phyloP scores from a whole-genome alignment of 2,797 vertebrate species.

The Acanthornis magna region DNA sequence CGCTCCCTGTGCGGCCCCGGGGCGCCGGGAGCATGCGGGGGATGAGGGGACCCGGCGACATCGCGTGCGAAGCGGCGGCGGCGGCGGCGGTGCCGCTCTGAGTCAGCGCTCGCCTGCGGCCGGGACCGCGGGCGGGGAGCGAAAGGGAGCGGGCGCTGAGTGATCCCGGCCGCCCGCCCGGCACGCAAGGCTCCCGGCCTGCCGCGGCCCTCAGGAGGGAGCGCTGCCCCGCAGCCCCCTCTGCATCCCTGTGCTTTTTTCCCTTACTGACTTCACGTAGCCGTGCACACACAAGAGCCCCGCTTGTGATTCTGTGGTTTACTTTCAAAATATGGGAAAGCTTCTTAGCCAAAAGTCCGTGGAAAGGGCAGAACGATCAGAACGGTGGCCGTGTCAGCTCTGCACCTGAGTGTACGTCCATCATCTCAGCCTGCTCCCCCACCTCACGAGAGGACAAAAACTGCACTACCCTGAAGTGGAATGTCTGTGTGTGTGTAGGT shows the following conservation, averaged over 20 bases:
- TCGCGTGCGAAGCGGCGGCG: conserved; percentile 43
- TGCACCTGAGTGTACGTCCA: accelerated
- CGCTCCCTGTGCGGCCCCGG: not conserved
- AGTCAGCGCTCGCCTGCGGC: conserved; percentile 8
- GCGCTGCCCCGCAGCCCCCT: not conserved
- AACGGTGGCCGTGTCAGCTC: not conserved
- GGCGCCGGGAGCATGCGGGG: not conserved
- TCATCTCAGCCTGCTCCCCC: not conserved
- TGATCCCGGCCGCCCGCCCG: not conserved
- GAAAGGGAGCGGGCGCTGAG: not conserved
- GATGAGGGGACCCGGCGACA: not conserved
- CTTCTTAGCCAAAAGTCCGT: not conserved
- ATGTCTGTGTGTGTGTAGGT: too few relatives aligned
- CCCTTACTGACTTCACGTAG: accelerated
- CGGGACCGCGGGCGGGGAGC: not conserved
- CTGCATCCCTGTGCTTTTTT: accelerated
- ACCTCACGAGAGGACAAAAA: not conserved
- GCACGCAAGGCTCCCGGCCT: conserved; percentile 10
- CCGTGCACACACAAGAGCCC: accelerated
- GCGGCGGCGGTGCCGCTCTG: conserved; percentile 5
- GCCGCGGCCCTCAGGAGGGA: not conserved
- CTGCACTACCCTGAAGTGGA: not conserved
- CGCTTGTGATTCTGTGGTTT: not conserved
- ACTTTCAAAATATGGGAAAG: not conserved
- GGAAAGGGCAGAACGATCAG: not conserved